phyloP scores from a whole-genome alignment of 2,113 vertebrate genomes.

The Eulacestoma nigropectus region DNA sequence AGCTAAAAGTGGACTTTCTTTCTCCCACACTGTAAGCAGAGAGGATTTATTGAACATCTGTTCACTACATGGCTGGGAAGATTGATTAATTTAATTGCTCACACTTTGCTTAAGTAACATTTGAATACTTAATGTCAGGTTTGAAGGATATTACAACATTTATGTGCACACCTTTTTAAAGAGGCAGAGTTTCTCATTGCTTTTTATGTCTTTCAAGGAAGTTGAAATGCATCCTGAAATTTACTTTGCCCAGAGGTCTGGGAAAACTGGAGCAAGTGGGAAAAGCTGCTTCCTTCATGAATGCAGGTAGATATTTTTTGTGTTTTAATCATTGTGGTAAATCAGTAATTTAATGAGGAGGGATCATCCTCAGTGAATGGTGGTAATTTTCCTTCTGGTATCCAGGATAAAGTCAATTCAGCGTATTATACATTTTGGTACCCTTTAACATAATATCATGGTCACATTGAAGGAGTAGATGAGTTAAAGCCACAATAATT shows the following conservation, averaged over 20 bases:
- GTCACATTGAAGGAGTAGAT: slow-evolving; percentile 21
- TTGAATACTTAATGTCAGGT: slow-evolving; percentile 95
- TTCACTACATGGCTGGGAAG: slow-evolving; percentile 88
- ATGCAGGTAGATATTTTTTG: slow-evolving; percentile 65
- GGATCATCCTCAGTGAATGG: slow-evolving; percentile 5
- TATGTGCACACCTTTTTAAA: slow-evolving; percentile 62
- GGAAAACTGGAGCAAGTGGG: slow-evolving; percentile 35
- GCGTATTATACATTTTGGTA: slow-evolving; percentile 58
- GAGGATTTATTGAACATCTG: slow-evolving; percentile 95
- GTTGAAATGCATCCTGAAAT: background rate
- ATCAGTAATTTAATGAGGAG: slow-evolving; percentile 44
- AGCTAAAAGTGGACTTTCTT: slow-evolving; percentile 88
- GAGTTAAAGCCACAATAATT: slow-evolving; percentile 54
- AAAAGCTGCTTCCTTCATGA: slow-evolving; percentile 62
- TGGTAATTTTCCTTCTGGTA: slow-evolving; percentile 61
- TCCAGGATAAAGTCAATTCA: slow-evolving; percentile 40
- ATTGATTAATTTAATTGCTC: slow-evolving; percentile 99
- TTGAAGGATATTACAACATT: slow-evolving; percentile 84
- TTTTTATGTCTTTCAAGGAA: background rate
- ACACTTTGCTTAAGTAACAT: slow-evolving; percentile 92
- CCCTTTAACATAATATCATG: slow-evolving; percentile 54
- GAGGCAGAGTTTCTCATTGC: background rate
- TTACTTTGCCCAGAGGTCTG: slow-evolving; percentile 11
- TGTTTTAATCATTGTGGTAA: slow-evolving; percentile 43
- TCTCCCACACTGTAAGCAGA: slow-evolving; percentile 74